These are phyloP conservation scores for Smutsia temminckii DNA, from an alignment of 2,797 vertebrate genomes.

Conservation along the genomic window DNA sequence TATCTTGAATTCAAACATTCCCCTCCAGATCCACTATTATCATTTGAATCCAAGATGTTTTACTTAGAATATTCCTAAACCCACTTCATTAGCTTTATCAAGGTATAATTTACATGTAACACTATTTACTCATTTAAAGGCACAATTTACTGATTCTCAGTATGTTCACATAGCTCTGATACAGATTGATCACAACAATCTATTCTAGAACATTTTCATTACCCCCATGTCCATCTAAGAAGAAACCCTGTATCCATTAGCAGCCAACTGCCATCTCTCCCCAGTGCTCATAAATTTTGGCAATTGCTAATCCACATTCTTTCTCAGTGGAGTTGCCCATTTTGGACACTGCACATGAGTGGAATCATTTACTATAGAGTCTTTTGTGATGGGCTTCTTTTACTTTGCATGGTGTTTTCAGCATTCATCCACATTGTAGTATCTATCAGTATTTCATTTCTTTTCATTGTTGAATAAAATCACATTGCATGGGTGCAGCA, in stretches of 20 bases:
- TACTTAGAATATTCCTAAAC: neutral
- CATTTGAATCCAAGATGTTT: neutral
- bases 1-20: neutral
- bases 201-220: neutral
- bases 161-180: neutral
- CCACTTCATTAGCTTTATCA: neutral
- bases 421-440: neutral
- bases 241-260: neutral
- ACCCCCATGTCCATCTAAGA: too few species aligned
- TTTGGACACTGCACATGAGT: neutral
- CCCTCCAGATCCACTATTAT: neutral
- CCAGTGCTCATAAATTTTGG: neutral
- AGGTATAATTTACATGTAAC: neutral
- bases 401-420: neutral
- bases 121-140: neutral
- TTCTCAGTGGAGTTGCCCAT: neutral
- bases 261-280: neutral
- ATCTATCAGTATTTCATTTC: neutral
- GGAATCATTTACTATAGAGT: neutral
- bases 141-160: neutral
- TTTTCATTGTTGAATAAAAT: neutral
- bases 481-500: too few species aligned
- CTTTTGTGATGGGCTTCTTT: neutral
- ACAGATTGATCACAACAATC: neutral
- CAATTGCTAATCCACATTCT: neutral